Percentiles rank a stretch among this genome's conserved stretches.
Evolutionary conservation across 2,888 invertebrate species (phyloP).

Genomic region (Alsophila aescularia): DNA sequence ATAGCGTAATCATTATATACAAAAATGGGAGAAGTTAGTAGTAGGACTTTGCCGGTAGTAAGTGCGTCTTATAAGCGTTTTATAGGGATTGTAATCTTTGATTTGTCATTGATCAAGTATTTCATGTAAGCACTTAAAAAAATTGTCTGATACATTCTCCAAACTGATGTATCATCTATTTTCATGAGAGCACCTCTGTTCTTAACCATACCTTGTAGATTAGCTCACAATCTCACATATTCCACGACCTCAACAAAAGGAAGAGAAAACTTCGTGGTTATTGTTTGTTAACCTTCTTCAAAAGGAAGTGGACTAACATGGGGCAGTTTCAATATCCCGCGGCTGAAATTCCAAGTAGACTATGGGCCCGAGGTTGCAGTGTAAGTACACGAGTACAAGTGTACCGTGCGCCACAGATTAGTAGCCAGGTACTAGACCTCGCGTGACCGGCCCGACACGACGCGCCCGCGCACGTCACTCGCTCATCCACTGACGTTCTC

Average conservation of each 20-base stretch:
- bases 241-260: conserved; percentile 17
- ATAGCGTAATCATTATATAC: conserved; percentile 23
- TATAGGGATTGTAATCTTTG: too few relatives aligned
- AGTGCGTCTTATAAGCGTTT: too few relatives aligned
- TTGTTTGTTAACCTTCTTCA: conserved; percentile 31
- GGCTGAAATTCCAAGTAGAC: conserved; percentile 65
- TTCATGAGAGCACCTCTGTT: too few relatives aligned
- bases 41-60: too few relatives aligned
- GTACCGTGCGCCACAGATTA: conserved; percentile 42
- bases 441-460: conserved; percentile 76
- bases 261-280: conserved; percentile 17
- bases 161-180: neutral
- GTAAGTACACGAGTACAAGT: conserved; percentile 56
- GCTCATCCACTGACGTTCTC: conserved; percentile 68
- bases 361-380: conserved; percentile 31
- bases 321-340: conserved; percentile 58
- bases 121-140: too few relatives aligned
- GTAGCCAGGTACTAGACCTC: conserved; percentile 35
- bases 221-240: too few relatives aligned
- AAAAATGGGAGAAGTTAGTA: neutral
- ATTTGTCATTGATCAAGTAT: too few relatives aligned
- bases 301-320: conserved; percentile 37
- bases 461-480: conserved; percentile 61
- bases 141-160: neutral
- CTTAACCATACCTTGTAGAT: too few relatives aligned